phyloP scores from a whole-genome alignment of 2,113 vertebrate species.

The Pedionomus torquatus region DNA sequence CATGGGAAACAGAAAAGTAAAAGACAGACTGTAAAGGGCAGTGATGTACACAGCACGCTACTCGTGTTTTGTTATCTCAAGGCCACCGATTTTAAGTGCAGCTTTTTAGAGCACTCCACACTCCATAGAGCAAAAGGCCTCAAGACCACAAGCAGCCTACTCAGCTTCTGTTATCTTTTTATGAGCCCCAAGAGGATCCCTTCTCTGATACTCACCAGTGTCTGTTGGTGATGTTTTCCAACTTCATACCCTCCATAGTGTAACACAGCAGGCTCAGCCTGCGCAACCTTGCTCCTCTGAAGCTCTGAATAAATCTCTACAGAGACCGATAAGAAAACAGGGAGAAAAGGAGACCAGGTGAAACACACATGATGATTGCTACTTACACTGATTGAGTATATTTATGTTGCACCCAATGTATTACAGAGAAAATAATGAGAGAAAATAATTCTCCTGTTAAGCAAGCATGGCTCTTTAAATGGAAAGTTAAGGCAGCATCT shows the following conservation, averaged over 20 bases:
- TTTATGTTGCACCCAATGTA: neutral
- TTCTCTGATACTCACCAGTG: conserved; percentile 76
- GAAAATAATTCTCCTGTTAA: neutral
- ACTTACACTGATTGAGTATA: neutral
- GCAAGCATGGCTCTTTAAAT: neutral
- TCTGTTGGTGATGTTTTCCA: conserved; percentile 80
- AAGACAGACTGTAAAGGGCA: neutral
- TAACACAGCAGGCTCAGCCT: conserved; percentile 85
- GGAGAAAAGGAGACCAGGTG: neutral
- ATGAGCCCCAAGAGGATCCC: neutral
- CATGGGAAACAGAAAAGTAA: neutral
- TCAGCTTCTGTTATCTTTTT: neutral
- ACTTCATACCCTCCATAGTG: conserved; percentile 91
- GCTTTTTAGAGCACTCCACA: neutral
- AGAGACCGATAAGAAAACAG: neutral
- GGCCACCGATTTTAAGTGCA: neutral
- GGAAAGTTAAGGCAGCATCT: neutral
- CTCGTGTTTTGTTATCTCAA: rapidly evolving
- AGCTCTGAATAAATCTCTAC: conserved; percentile 82
- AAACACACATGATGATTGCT: neutral
- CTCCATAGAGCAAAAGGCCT: neutral
- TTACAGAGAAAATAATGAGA: neutral
- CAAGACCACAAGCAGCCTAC: neutral
- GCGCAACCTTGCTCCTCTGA: conserved; percentile 78
- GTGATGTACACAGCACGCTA: neutral